Evolutionary conservation across 2,113 vertebrate genomes (phyloP), one percentile per base, ranked within the genome.

Genomic region (Periophthalmus modestus): DNA sequence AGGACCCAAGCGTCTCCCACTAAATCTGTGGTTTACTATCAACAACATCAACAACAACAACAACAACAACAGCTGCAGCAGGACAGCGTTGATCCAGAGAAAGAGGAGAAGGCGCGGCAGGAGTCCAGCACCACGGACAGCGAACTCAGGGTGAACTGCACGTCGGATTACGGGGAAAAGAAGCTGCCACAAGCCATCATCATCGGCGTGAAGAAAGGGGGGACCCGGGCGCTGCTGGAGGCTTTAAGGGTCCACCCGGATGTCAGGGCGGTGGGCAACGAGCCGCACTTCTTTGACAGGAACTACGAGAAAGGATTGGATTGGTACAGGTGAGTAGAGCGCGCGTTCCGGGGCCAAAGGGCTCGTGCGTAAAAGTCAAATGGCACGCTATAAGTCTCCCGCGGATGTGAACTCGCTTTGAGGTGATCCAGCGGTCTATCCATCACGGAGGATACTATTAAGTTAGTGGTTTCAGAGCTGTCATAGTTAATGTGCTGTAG

Each of bases 251-350:
- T 95, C 23, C 97, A 98, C 84, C 97, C 97, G 74, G 97, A 97
- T 88, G 97, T 99, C 78, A 94, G 97, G 80, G 97, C 97, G 10
- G 96, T 99, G 73, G 97, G 97, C 5, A 96, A 96, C 7, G 97
- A 99, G 90, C 97, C 97, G 11, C 97, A 98, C 90, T 99, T 99
- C 93, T 99, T 99, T 93, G 97, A 99, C 89, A 95, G 97, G 91
- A 95, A 99, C 95, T 99, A 98, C 90, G 95, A 97, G 57, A 95
- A 94, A 83, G 97, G 97, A 66, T 92, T 99, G 91, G 96, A 97
- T 83, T 98, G 97, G 97, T 99, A 99, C 96, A 95, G 96, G 97
- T 99, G 94, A 93, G 96, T 67, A 7, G 1, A 6, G 28, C 15
- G 4, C 24, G 5, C 23, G 57, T 23, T 6, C 1, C 1, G 16